Conservation (phyloP, 2,888 invertebrate genomes). For the Malachius bipustulatus region DNA sequence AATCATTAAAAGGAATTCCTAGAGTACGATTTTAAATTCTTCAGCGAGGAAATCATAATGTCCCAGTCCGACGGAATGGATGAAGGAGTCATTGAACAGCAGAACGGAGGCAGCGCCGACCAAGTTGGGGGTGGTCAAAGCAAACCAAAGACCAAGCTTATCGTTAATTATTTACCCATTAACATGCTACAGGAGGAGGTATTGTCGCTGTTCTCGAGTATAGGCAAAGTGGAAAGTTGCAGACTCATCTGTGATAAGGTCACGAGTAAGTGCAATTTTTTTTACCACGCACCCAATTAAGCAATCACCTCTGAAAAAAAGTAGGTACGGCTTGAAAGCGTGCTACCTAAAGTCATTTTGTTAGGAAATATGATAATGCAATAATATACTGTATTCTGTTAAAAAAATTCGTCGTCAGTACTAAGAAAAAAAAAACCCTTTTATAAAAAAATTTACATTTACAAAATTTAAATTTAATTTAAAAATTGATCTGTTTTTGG, state of each 20-base stretch:
- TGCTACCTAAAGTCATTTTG: no score
- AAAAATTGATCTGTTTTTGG: no score
- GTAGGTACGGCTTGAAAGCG: no score
- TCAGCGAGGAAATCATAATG: slow-evolving; percentile 48
- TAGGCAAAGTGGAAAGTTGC: slow-evolving; percentile 98
- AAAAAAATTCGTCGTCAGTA: no score
- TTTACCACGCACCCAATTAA: no score
- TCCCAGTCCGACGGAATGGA: slow-evolving; percentile 77
- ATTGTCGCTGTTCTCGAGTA: slow-evolving; percentile 91
- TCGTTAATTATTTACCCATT: slow-evolving; percentile 99
- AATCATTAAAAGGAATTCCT: slow-evolving; percentile 11
- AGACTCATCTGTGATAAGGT: slow-evolving; percentile 98
- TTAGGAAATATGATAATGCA: no score
- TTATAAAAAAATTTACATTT: no score
- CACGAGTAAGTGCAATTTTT: slow-evolving; percentile 61
- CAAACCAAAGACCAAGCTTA: slow-evolving; percentile 96
- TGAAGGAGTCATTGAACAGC: slow-evolving; percentile 65
- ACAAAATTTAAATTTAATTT: no score
- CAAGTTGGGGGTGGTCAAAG: slow-evolving; percentile 53
- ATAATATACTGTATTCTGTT: no score
- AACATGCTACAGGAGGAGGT: slow-evolving; percentile 99
- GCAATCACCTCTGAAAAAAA: no score
- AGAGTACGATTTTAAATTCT: slow-evolving; percentile 25
- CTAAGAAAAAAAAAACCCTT: no score
- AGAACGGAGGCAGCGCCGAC: slow-evolving; percentile 60